Conservation (phyloP, 2,888 invertebrate genomes). For the Synanthedon formicaeformis region DNA sequence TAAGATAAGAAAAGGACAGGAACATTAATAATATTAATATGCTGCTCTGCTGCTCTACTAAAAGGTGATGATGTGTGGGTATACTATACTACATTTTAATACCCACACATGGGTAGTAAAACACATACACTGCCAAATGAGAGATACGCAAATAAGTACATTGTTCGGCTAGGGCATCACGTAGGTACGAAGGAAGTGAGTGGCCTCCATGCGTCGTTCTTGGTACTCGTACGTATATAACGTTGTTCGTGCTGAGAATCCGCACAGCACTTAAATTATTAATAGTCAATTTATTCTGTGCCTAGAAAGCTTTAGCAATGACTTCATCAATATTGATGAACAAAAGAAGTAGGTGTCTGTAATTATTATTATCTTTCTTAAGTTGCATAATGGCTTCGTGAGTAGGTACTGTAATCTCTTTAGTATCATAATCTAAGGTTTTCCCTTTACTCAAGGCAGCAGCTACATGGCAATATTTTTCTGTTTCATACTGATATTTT, state of each 20-base stretch:
- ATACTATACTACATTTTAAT: neutral
- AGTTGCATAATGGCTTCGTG: too few relatives aligned
- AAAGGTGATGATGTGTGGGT: too few relatives aligned
- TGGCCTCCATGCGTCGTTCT: slow-evolving; percentile 51
- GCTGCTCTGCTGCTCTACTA: too few relatives aligned
- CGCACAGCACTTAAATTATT: slow-evolving; percentile 9
- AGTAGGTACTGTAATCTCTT: too few relatives aligned
- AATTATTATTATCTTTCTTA: too few relatives aligned
- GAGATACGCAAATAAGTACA: slow-evolving; percentile 13
- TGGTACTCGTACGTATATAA: slow-evolving; percentile 44
- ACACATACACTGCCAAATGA: slow-evolving; percentile 5
- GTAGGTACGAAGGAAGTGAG: slow-evolving; percentile 36
- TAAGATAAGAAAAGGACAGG: neutral
- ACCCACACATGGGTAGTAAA: neutral
- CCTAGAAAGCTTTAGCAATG: neutral
- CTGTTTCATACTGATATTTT: too few relatives aligned
- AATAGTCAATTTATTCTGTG: neutral
- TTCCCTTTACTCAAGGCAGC: too few relatives aligned
- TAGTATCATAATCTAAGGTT: too few relatives aligned
- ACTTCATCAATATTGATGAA: neutral
- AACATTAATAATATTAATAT: too few relatives aligned
- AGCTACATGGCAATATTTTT: too few relatives aligned
- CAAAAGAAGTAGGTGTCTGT: neutral
- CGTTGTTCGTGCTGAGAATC: slow-evolving; percentile 40
- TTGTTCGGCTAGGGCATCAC: slow-evolving; percentile 20